phyloP scores from a whole-genome alignment of 2,888 invertebrate species.

The Ochropacha duplaris region DNA sequence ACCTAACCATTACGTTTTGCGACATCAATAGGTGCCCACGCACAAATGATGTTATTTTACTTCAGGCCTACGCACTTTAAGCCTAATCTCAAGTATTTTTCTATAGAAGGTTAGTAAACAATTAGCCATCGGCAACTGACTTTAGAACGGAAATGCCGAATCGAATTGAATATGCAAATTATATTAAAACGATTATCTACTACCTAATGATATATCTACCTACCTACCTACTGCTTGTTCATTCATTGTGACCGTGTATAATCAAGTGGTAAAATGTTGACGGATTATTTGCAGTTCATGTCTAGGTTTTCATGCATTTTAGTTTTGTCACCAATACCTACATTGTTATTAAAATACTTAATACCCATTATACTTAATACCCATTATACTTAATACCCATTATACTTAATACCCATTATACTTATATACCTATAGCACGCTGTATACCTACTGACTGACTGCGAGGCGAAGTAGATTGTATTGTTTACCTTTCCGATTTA shows the following conservation, averaged over 20 bases:
- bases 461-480: slow-evolving; percentile 6
- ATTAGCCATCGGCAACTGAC: slow-evolving; percentile 52
- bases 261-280: slow-evolving; percentile 37
- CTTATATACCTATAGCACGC: too few relatives aligned
- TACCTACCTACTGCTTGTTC: slow-evolving; percentile 56
- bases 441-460: background rate
- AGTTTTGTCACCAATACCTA: background rate
- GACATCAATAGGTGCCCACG: slow-evolving; percentile 51
- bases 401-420: too few relatives aligned
- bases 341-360: too few relatives aligned
- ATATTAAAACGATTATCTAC: slow-evolving; percentile 55
- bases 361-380: too few relatives aligned
- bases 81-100: slow-evolving; percentile 42
- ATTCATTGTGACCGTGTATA: slow-evolving; percentile 72
- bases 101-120: slow-evolving; percentile 68
- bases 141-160: slow-evolving; percentile 73
- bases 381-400: too few relatives aligned
- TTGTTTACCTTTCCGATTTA: slow-evolving; percentile 10
- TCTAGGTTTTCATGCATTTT: background rate
- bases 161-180: slow-evolving; percentile 67
- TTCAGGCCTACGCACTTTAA: slow-evolving; percentile 54
- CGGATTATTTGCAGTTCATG: background rate
- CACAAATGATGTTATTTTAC: slow-evolving; percentile 36
- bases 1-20: slow-evolving; percentile 20
- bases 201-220: slow-evolving; percentile 44